phyloP scores from a whole-genome alignment of 35 echinoderm and acorn worm genomes.

The Chiridota heheva region DNA sequence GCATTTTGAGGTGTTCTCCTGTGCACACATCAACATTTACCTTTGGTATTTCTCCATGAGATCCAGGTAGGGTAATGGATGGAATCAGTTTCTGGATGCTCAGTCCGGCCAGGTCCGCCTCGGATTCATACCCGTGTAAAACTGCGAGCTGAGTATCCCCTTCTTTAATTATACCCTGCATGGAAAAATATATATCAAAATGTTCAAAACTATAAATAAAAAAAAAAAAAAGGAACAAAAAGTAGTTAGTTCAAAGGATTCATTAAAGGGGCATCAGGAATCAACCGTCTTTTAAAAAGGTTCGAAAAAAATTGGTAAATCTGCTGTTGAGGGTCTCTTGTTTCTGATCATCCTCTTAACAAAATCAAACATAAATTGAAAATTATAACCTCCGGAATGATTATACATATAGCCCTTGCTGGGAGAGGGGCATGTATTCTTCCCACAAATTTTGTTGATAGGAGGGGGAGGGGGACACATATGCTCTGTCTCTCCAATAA shows the following conservation, averaged over 20 bases:
- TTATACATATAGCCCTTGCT: no score
- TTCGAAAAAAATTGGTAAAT: no score
- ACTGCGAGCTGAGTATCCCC: conserved; percentile 68
- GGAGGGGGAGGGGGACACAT: no score
- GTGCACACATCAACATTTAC: conserved; percentile 27
- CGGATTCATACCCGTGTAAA: conserved; percentile 70
- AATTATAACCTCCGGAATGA: no score
- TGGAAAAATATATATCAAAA: conserved; percentile 2
- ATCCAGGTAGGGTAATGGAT: conserved; percentile 64
- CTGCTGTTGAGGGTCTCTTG: not conserved
- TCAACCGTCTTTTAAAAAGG: no score
- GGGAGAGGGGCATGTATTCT: no score
- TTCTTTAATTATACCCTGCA: conserved; percentile 68
- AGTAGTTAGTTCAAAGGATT: no score
- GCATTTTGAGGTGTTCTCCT: no score
- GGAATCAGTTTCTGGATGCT: conserved; percentile 88
- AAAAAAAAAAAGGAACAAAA: no score
- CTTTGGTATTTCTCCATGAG: conserved; percentile 49
- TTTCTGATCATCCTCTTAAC: not conserved
- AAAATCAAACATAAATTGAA: not conserved
- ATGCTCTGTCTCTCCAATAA: no score
- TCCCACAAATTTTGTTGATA: no score
- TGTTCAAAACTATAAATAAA: not conserved
- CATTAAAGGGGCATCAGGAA: no score
- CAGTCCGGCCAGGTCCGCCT: conserved; percentile 61